These are phyloP conservation scores for Tanytarsus gracilentus DNA, from an alignment of 2,888 invertebrate species.

Conservation along the genomic window DNA sequence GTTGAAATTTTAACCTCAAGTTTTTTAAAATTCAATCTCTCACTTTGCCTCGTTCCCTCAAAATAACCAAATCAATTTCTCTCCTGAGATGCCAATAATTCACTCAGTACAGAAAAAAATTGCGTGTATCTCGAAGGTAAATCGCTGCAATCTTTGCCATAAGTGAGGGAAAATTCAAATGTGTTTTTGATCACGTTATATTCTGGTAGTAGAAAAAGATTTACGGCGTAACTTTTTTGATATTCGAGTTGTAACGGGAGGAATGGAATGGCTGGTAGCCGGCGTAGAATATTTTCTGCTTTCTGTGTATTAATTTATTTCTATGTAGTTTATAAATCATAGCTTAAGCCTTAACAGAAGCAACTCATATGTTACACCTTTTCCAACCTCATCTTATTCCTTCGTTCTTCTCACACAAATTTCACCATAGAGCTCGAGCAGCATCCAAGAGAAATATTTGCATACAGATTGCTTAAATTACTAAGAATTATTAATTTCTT, in stretches of 20 bases:
- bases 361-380: not conserved
- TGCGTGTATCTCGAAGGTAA: no score
- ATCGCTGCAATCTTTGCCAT: no score
- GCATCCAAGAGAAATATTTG: not conserved
- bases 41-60: no score
- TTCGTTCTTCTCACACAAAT: no score
- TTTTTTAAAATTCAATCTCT: no score
- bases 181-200: constrained; percentile 11
- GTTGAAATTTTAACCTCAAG: no score
- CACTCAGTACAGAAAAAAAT: no score
- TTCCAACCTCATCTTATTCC: not conserved
- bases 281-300: not conserved
- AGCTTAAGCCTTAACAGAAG: not conserved
- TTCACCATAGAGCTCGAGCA: no score
- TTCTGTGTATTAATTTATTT: constrained; percentile 25
- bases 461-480: constrained; percentile 13
- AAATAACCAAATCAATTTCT: no score
- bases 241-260: not conserved
- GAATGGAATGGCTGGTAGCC: no score
- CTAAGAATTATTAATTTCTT: constrained; percentile 15
- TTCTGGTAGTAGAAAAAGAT: constrained; percentile 20
- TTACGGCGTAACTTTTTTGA: constrained; percentile 18
- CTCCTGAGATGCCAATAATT: no score
- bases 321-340: constrained; percentile 19
- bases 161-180: not conserved